Percentiles rank a stretch among this genome's conserved stretches.
These are phyloP conservation scores for Lamproptera curius DNA, from an alignment of 2,888 invertebrate species.

Conservation along the genomic window DNA sequence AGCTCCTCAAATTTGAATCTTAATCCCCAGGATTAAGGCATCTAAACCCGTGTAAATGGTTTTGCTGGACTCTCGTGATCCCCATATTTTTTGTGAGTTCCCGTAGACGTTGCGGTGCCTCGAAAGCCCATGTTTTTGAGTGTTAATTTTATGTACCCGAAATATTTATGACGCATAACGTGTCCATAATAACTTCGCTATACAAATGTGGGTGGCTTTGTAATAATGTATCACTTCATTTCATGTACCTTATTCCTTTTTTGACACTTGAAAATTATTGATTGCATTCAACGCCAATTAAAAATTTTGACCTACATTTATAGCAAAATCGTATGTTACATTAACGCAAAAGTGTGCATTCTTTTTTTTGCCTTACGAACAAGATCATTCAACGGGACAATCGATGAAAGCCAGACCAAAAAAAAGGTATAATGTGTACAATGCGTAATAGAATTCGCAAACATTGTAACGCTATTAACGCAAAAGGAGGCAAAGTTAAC, in stretches of 20 bases:
- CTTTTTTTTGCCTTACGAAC: no score
- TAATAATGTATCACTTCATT: slow-evolving; percentile 71
- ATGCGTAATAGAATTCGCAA: slow-evolving; percentile 76
- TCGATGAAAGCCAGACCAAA: slow-evolving; percentile 56
- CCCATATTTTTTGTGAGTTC: slow-evolving; percentile 63
- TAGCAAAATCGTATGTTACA: no score
- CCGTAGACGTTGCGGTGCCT: slow-evolving; percentile 75
- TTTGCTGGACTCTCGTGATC: slow-evolving; percentile 52
- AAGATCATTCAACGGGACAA: slow-evolving; percentile 54
- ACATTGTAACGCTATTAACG: slow-evolving; percentile 75
- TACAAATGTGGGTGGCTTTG: slow-evolving; percentile 75
- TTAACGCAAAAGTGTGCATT: no score
- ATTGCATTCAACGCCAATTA: no score
- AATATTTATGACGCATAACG: slow-evolving; percentile 78
- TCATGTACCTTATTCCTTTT: slow-evolving; percentile 32
- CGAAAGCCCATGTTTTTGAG: slow-evolving; percentile 73
- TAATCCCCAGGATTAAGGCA: slow-evolving; percentile 26
- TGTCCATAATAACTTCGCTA: slow-evolving; percentile 68
- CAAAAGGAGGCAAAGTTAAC: slow-evolving; percentile 74
- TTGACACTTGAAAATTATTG: neutral
- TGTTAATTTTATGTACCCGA: slow-evolving; percentile 78
- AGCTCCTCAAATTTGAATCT: slow-evolving; percentile 33
- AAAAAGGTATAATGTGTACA: slow-evolving; percentile 55
- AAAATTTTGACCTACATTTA: no score
- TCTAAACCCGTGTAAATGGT: slow-evolving; percentile 34